Evolutionary conservation across 2,113 vertebrate species (phyloP).

Genomic region (Rana temporaria): DNA sequence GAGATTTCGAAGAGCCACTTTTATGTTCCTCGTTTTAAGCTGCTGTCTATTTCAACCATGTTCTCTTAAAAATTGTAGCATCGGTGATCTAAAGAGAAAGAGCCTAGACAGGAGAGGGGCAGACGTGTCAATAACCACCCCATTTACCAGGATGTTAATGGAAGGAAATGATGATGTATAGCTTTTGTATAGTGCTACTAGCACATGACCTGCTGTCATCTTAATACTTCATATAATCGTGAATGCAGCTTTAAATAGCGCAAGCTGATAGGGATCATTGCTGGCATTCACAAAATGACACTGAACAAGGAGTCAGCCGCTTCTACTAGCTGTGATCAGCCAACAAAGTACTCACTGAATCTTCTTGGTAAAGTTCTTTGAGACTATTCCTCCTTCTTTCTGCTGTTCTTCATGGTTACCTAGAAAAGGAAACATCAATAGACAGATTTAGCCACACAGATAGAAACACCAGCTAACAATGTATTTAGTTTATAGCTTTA

Average conservation of each 20-base stretch:
- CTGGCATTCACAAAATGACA: slow-evolving; percentile 24
- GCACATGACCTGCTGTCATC: background rate
- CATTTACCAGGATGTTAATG: background rate
- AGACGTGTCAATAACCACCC: background rate
- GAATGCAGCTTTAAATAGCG: slow-evolving; percentile 14
- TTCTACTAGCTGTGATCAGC: background rate
- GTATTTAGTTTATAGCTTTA: too few species aligned
- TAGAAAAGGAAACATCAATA: slow-evolving; percentile 61
- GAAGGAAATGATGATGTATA: slow-evolving; percentile 6
- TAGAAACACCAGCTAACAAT: too few species aligned
- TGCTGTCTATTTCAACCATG: too few species aligned
- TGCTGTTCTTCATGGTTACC: slow-evolving; percentile 97
- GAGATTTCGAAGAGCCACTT: too few species aligned
- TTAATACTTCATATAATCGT: background rate
- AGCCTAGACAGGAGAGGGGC: too few species aligned
- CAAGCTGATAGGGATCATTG: slow-evolving; percentile 12
- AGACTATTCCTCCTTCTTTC: slow-evolving; percentile 94
- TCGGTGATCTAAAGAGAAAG: too few species aligned
- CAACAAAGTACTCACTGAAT: slow-evolving; percentile 89
- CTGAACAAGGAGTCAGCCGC: background rate
- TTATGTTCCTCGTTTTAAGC: too few species aligned
- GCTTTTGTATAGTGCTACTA: background rate
- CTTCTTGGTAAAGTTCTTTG: slow-evolving; percentile 99
- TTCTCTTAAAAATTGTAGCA: too few species aligned
- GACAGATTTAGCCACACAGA: background rate